These are phyloP conservation scores for Rhinichthys osculus DNA, from an alignment of 2,797 vertebrate genomes.

Conservation along the genomic window DNA sequence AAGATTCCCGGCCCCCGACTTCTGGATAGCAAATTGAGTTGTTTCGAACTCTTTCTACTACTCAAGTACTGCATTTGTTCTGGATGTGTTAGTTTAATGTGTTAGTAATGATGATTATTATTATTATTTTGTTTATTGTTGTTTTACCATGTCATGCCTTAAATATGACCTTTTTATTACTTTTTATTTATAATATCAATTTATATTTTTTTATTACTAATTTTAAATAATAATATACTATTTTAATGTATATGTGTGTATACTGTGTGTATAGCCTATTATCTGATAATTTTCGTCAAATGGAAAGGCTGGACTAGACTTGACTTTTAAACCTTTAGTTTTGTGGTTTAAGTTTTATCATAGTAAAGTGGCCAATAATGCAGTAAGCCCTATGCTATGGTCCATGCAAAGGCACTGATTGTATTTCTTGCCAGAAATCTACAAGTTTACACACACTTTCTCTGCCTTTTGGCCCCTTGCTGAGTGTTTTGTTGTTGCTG, in stretches of 20 bases:
- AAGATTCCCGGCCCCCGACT: not conserved
- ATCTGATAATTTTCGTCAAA: not conserved
- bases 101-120: too few species aligned
- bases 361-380: too few species aligned
- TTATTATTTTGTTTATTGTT: not conserved
- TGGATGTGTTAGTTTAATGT: not conserved
- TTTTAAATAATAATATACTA: too few species aligned
- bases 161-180: not conserved
- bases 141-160: not conserved
- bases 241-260: not conserved
- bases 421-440: slow-evolving; percentile 42
- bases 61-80: not conserved
- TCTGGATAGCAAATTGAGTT: not conserved
- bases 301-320: not conserved
- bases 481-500: slow-evolving; percentile 40
- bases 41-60: not conserved
- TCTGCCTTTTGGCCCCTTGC: slow-evolving; percentile 33
- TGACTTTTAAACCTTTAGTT: not conserved
- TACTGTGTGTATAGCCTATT: too few species aligned
- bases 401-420: not conserved
- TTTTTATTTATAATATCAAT: not conserved
- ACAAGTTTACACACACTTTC: slow-evolving; percentile 1
- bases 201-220: not conserved
- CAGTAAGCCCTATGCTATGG: slow-evolving; percentile 8
- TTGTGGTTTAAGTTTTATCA: not conserved